Percentiles rank a stretch among this genome's conserved stretches.
phyloP scores from a whole-genome alignment of 1,140 invertebrate species.

The Nephila pilipes region DNA sequence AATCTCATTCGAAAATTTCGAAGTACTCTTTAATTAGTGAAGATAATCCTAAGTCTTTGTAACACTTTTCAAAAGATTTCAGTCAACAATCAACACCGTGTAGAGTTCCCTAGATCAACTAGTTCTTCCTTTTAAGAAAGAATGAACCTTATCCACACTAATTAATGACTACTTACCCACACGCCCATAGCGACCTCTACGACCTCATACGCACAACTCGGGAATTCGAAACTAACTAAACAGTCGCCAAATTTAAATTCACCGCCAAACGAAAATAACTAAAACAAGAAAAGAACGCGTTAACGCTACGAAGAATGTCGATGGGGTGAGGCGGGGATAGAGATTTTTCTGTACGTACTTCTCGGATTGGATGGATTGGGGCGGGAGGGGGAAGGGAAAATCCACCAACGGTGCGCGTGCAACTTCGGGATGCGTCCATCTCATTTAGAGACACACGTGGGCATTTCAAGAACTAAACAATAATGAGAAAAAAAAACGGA shows the following conservation, averaged over 20 bases:
- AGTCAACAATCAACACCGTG: neutral
- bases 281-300: neutral
- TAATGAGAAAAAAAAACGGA: conserved; percentile 46
- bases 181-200: conserved; percentile 18
- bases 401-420: conserved; percentile 30
- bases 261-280: conserved; percentile 19
- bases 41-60: neutral
- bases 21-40: neutral
- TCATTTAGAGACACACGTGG: conserved; percentile 54
- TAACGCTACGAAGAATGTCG: neutral
- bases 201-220: neutral
- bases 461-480: conserved; percentile 71
- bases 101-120: neutral
- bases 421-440: neutral
- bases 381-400: neutral
- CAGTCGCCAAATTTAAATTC: conserved; percentile 11
- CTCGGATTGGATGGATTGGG: neutral
- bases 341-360: neutral
- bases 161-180: conserved; percentile 25
- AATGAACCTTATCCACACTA: neutral
- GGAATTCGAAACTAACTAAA: conserved; percentile 12
- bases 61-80: conserved; percentile 13
- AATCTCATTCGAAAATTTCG: neutral
- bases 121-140: neutral
- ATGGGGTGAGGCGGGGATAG: neutral